A percentile compares a stretch with the other conserved stretches of the same genome.
phyloP scores from a whole-genome alignment of 2,113 vertebrate genomes.

The Tympanuchus pallidicinctus region DNA sequence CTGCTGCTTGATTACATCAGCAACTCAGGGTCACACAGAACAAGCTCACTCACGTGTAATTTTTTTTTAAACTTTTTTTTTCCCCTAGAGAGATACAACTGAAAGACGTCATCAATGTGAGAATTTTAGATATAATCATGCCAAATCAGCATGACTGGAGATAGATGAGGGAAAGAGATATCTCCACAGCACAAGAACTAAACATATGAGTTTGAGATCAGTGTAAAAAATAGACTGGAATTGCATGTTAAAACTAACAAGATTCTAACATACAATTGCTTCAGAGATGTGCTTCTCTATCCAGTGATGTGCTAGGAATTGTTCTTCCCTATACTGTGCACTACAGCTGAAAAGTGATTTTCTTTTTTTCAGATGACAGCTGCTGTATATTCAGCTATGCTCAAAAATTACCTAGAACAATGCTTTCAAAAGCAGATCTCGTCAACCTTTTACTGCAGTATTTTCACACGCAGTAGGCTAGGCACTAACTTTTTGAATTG shows the following conservation, averaged over 20 bases:
- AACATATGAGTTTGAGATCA: neutral
- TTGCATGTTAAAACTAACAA: neutral
- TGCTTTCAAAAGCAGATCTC: neutral
- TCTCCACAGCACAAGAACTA: neutral
- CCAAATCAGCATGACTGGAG: neutral
- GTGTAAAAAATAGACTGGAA: neutral
- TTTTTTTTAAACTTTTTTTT: neutral
- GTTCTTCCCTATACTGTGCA: neutral
- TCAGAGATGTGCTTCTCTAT: neutral
- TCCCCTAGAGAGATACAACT: neutral
- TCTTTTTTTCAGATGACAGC: neutral
- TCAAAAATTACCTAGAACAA: neutral
- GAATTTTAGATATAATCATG: neutral
- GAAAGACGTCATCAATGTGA: neutral
- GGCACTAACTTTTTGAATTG: neutral
- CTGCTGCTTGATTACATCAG: neutral
- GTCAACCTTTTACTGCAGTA: neutral
- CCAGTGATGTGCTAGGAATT: neutral
- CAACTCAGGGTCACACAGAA: neutral
- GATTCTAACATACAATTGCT: neutral
- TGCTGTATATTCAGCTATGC: neutral
- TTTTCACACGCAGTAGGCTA: fast-evolving
- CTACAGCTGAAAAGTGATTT: neutral
- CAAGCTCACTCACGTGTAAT: neutral
- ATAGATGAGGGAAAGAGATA: neutral